Evolutionary conservation across 2,888 invertebrate species (phyloP), one percentile per base, ranked within the genome.

Genomic region (Beris chalybata): DNA sequence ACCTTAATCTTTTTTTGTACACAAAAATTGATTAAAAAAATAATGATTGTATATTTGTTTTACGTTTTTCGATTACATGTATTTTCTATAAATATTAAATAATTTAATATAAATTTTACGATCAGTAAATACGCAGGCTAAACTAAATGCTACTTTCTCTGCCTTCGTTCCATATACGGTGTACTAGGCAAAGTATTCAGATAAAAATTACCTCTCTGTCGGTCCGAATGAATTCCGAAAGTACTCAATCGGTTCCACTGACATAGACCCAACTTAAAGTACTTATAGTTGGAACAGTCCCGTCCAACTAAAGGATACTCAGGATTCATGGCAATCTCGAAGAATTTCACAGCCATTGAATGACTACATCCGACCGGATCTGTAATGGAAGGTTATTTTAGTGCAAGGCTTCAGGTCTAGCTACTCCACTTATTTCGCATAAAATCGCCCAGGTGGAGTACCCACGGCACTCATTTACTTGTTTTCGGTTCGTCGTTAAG

Each of bases 321-420:
- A 11, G 77, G 79, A 68, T 79, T 74, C 77, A 79, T 76, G 5
- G 79, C 79, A 44, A 76, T 75, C 59, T 76, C 75, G 65, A 79
- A 79, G 72, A 78, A 79, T 29, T 78, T 73, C 9, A 79, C 77
- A 4, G 78, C 78, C 63, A 78, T 72, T 4, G 76, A 74, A 69
- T 79, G 79, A 50, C 79, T 79, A 71, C 79, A 79, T 45, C 76
- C 73, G 54, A 79, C 72, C 13, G 77, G 78, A 77, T 79, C 79
- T 79, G 54, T 0, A 65, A 69, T 22, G 6, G 12, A 48, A 7
- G 12, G 6, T 11, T n/a, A 48, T 48, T 13, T 13, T n/a, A 15
- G 12, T 12, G 22, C 15, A 67, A 38, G 22, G 3, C 56, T 11
- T 9, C 38, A 56, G 1, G 9, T 4, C 12, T 52, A 7, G 4